phyloP scores from a whole-genome alignment of 2,888 invertebrate species.

The Tinea trinotella region DNA sequence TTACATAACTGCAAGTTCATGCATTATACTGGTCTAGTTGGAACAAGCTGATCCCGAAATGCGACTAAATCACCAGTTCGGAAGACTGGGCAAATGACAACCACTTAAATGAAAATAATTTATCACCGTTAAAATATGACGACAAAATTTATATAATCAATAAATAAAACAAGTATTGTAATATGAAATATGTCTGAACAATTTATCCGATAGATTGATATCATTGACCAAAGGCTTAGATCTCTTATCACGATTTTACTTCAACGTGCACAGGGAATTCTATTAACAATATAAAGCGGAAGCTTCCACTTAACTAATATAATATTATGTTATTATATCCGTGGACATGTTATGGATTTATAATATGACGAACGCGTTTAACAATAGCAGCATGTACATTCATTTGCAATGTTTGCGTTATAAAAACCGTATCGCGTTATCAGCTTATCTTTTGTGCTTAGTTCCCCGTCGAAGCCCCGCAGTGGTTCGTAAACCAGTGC shows the following conservation, averaged over 20 bases:
- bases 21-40: too few species aligned
- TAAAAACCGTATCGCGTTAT: conserved; percentile 61
- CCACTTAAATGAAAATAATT: too few species aligned
- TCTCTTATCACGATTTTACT: background rate
- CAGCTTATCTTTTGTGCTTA: conserved; percentile 51
- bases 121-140: background rate
- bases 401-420: conserved; percentile 45
- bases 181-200: background rate
- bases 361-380: conserved; percentile 8
- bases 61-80: too few species aligned
- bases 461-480: conserved; percentile 34
- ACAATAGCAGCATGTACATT: conserved; percentile 23
- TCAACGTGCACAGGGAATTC: conserved; percentile 12
- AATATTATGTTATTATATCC: conserved; percentile 14
- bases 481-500: conserved; percentile 45
- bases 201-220: background rate
- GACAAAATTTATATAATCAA: background rate
- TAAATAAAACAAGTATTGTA: background rate
- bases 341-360: conserved; percentile 1
- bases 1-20: too few species aligned
- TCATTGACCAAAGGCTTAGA: background rate
- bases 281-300: background rate
- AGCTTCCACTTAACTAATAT: background rate
- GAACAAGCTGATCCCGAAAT: too few species aligned
- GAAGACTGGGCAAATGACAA: too few species aligned